Conservation (phyloP, 1,140 invertebrate genomes). For the Oscheius sp. region DNA sequence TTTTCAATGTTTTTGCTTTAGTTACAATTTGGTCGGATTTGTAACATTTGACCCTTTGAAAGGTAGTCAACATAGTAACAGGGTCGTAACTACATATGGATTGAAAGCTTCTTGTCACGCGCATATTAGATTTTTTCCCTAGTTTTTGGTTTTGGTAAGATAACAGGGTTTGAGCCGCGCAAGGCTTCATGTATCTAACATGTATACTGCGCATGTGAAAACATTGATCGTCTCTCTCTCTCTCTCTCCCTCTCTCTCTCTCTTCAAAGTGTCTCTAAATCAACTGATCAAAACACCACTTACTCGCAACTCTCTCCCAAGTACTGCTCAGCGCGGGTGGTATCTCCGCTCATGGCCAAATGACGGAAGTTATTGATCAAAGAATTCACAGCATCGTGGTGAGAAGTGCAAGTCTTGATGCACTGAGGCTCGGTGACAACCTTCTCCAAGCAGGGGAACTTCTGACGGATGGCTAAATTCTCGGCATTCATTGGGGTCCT, state of each 20-base stretch:
- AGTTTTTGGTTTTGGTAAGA: too few relatives aligned
- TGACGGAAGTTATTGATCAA: slow-evolving; percentile 57
- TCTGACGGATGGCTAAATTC: slow-evolving; percentile 52
- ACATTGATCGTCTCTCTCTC: not conserved
- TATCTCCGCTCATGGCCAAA: slow-evolving; percentile 57
- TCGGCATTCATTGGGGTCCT: slow-evolving; percentile 7
- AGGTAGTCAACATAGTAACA: not conserved
- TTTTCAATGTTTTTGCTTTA: not conserved
- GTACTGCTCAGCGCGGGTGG: slow-evolving; percentile 56
- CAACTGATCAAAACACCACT: slow-evolving; percentile 7
- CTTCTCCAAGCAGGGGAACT: slow-evolving; percentile 52
- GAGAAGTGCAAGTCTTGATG: slow-evolving; percentile 50
- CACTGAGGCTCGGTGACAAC: slow-evolving; percentile 49
- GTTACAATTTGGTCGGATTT: not conserved
- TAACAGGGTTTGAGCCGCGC: not conserved
- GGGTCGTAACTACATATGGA: not conserved
- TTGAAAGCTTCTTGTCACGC: not conserved
- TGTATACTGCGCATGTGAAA: not conserved
- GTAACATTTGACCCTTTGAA: not conserved
- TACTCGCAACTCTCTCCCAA: slow-evolving; percentile 56
- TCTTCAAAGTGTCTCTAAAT: slow-evolving; percentile 28
- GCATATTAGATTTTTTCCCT: too few relatives aligned
- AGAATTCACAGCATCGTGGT: slow-evolving; percentile 54
- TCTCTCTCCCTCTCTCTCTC: too few relatives aligned
- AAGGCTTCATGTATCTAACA: not conserved